Conservation (phyloP, 1,140 invertebrate species). For the Probaryconus sp. region DNA sequence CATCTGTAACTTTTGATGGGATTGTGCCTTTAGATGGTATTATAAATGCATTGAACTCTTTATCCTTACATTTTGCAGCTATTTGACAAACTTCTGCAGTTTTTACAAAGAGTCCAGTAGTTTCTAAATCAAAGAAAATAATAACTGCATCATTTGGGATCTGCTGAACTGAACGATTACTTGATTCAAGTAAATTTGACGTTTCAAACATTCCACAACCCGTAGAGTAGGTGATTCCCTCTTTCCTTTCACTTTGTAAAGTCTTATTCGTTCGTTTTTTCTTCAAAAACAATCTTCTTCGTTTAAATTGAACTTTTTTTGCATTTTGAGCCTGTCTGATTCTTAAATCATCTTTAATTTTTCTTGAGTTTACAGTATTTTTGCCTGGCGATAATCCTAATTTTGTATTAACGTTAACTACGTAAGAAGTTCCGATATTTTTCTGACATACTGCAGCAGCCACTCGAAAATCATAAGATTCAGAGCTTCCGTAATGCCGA, state of each 20-base stretch:
- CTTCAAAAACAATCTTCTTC: slow-evolving; percentile 19
- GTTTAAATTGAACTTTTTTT: slow-evolving; percentile 1
- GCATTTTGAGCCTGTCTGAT: neutral
- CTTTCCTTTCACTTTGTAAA: slow-evolving; percentile 1
- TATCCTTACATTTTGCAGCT: slow-evolving; percentile 13
- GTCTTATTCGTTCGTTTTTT: slow-evolving; percentile 16
- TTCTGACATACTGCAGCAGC: slow-evolving; percentile 23
- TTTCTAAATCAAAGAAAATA: slow-evolving; percentile 40
- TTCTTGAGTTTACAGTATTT: slow-evolving; percentile 19
- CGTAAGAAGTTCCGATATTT: slow-evolving; percentile 25
- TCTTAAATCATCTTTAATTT: slow-evolving; percentile 3
- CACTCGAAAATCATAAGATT: slow-evolving; percentile 28
- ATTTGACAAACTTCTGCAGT: slow-evolving; percentile 13
- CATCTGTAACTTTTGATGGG: neutral
- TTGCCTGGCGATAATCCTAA: slow-evolving; percentile 26
- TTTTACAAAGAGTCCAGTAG: slow-evolving; percentile 10
- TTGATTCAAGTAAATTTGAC: slow-evolving; percentile 24
- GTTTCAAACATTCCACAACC: slow-evolving; percentile 22
- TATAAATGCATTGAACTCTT: slow-evolving; percentile 11
- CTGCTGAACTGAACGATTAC: slow-evolving; percentile 2
- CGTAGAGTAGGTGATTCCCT: slow-evolving; percentile 38
- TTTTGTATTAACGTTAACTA: slow-evolving; percentile 17
- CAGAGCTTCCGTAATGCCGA: slow-evolving; percentile 28
- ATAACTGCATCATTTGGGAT: slow-evolving; percentile 1
- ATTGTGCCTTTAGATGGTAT: neutral